Conservation (phyloP, 1,140 invertebrate genomes). For the Charaxes varanes region DNA sequence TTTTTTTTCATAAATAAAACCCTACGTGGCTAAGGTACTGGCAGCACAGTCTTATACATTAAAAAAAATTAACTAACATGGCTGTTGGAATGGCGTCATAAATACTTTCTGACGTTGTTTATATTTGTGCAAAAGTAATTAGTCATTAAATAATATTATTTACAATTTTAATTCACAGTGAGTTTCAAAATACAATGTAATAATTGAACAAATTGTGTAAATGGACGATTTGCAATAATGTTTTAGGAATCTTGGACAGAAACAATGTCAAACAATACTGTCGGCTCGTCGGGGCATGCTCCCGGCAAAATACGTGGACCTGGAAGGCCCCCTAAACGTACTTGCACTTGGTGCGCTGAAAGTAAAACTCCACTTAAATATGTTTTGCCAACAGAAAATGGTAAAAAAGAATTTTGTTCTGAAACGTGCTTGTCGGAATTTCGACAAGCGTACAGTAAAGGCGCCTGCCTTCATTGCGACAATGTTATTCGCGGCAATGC, state of each 20-base stretch:
- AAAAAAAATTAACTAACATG: conserved; percentile 50
- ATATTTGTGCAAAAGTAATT: conserved; percentile 54
- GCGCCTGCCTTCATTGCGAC: conserved; percentile 89
- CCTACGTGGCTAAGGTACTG: conserved; percentile 12
- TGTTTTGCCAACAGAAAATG: conserved; percentile 89
- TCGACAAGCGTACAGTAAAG: conserved; percentile 89
- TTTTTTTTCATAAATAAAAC: too few species aligned
- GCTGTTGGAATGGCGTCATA: conserved; percentile 70
- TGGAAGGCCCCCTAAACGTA: conserved; percentile 84
- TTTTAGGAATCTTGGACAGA: conserved; percentile 31
- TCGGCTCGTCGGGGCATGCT: conserved; percentile 68
- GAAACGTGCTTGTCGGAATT: conserved; percentile 92
- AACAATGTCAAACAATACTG: conserved; percentile 69
- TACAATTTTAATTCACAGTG: conserved; percentile 15
- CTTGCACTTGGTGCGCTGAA: conserved; percentile 91
- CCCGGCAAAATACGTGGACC: conserved; percentile 77
- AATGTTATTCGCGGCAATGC: conserved; percentile 85
- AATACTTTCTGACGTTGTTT: conserved; percentile 69
- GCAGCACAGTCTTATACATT: conserved; percentile 15
- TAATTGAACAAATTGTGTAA: conserved; percentile 17
- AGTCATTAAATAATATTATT: conserved; percentile 19
- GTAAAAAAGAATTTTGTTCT: conserved; percentile 94
- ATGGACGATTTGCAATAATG: conserved; percentile 38
- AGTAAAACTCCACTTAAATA: conserved; percentile 87
- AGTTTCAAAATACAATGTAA: conserved; percentile 31